Base-by-base conservation (phyloP, 37 sponge, comb jelly and placozoan genomes). In the Sycon ciliatum region DNA sequence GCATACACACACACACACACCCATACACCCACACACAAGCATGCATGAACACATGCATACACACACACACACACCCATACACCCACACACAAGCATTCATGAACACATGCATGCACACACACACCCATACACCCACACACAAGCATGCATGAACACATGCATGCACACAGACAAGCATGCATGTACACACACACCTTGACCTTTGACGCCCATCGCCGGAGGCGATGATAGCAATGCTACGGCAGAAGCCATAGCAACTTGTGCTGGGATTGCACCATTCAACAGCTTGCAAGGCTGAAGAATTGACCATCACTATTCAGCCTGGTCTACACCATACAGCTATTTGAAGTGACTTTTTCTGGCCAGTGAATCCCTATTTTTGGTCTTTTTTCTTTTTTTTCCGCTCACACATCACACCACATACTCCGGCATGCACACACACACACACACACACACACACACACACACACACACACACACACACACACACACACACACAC, bases 401-500 rank as follows among this genome's bases (percentile, higher is more conserved):
- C n/a, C n/a, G n/a, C n/a, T n/a, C n/a, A n/a, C n/a, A n/a, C n/a
- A n/a, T n/a, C n/a, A n/a, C n/a, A n/a, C n/a, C n/a, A n/a, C n/a
- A n/a, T 42, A 42, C 9, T 9, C 49, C 9, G 49, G 49, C 49
- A 42, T 13, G 13, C 49, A 42, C 49, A 42, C 49, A 42, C 49
- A 42, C 49, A 42, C 49, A 42, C 49, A 42, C 49, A 42, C 49
- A 42, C 49, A 42, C 49, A 42, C 49, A 42, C 49, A 42, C 49
- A 42, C 49, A 42, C 49, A 42, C 49, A 42, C 49, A 42, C 49
- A 42, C 49, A 42, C 49, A 42, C 49, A 42, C 49, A 42, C 49
- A 42, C 49, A 42, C 49, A 42, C 49, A 60, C 63, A 60, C 63
- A 60, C 63, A 60, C 63, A 64, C 65, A 64, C 65, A 64, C 65